phyloP scores from a whole-genome alignment of 2,888 invertebrate genomes.

The Dryomyza anilis region DNA sequence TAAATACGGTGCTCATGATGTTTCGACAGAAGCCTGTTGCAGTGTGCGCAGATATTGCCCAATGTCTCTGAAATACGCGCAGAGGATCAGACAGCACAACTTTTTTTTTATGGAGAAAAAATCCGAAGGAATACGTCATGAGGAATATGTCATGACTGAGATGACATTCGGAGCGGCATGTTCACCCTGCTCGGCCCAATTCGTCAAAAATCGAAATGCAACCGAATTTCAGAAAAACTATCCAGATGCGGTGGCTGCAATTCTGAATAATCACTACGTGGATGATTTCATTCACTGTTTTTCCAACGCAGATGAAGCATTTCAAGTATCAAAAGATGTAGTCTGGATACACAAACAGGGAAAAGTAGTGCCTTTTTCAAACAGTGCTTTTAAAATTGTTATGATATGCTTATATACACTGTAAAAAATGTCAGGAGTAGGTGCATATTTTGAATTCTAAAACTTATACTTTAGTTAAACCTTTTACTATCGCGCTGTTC shows the following conservation, averaged over 20 bases:
- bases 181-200: slow-evolving; percentile 28
- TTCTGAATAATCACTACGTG: slow-evolving; percentile 29
- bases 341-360: slow-evolving; percentile 18
- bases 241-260: slow-evolving; percentile 24
- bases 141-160: slow-evolving; percentile 30
- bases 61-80: slow-evolving; percentile 31
- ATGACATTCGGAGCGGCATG: slow-evolving; percentile 33
- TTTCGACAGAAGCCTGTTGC: slow-evolving; percentile 25
- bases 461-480: too few species aligned
- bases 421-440: too few species aligned
- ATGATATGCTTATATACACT: too few species aligned
- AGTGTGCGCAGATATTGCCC: slow-evolving; percentile 30
- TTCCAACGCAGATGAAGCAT: slow-evolving; percentile 10
- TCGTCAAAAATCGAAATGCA: slow-evolving; percentile 27
- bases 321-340: slow-evolving; percentile 6
- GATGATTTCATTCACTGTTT: slow-evolving; percentile 28
- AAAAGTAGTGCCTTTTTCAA: too few species aligned
- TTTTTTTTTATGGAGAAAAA: slow-evolving; percentile 37
- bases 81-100: slow-evolving; percentile 10
- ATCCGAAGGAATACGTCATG: slow-evolving; percentile 14
- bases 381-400: too few species aligned
- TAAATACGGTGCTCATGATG: slow-evolving; percentile 15
- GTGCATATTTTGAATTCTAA: too few species aligned
- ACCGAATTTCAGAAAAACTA: background rate
- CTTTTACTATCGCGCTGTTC: too few species aligned